Evolutionary conservation across 2,797 vertebrate species (phyloP).

Genomic region (Jordanella pulchra): DNA sequence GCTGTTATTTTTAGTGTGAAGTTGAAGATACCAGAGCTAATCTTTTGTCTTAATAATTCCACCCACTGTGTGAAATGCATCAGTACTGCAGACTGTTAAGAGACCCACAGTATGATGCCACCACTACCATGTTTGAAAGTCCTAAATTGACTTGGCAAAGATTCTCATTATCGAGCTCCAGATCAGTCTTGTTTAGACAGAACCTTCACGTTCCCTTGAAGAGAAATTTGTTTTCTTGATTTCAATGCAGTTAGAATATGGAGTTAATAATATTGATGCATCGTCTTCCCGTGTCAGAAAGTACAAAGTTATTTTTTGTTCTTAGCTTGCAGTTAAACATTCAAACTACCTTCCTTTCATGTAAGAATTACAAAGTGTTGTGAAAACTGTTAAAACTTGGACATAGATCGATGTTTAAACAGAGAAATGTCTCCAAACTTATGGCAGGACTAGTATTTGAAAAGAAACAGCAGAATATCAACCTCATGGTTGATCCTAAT

Average conservation of each 20-base stretch:
- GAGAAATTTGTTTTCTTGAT: not conserved
- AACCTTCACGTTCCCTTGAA: not conserved
- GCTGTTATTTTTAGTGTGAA: too few species aligned
- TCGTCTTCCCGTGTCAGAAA: too few species aligned
- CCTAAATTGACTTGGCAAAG: not conserved
- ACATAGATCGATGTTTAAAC: not conserved
- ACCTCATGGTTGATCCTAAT: too few species aligned
- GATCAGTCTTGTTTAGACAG: not conserved
- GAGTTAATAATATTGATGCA: too few species aligned
- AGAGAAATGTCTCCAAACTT: not conserved
- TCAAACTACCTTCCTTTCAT: not conserved
- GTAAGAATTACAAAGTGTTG: not conserved
- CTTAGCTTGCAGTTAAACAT: not conserved
- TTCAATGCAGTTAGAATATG: not conserved
- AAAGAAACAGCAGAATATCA: too few species aligned
- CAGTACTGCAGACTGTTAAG: not conserved
- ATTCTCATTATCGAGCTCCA: not conserved
- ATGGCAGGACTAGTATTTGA: too few species aligned
- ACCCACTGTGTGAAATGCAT: not conserved
- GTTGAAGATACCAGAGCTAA: too few species aligned
- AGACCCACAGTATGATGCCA: not conserved
- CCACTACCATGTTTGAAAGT: not conserved
- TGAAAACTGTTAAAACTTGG: not conserved
- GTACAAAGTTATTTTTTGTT: too few species aligned
- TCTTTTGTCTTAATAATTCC: not conserved